Evolutionary conservation across 2,113 vertebrate species (phyloP).

Genomic region (Falcunculus frontatus): DNA sequence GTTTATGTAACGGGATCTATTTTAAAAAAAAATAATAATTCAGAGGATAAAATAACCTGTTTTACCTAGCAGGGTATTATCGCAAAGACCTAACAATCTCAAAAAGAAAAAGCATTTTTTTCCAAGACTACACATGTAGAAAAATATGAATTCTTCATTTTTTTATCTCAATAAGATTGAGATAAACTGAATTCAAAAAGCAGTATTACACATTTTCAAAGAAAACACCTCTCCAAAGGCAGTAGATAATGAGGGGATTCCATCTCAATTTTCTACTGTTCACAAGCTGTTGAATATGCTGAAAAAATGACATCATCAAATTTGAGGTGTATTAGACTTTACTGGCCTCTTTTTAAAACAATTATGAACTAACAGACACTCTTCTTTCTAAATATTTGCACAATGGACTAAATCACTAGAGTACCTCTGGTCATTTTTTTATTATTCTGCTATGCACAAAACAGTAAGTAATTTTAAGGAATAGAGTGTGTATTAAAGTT

Average conservation of each 20-base stretch:
- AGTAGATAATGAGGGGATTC: not conserved
- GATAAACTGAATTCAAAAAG: not conserved
- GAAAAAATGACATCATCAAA: not conserved
- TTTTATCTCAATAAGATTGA: not conserved
- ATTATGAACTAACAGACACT: not conserved
- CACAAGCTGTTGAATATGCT: not conserved
- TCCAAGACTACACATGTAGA: not conserved
- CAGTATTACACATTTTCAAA: not conserved
- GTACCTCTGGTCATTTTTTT: not conserved
- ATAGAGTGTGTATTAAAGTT: not conserved
- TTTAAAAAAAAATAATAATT: not conserved
- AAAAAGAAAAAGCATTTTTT: not conserved
- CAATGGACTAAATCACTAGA: not conserved
- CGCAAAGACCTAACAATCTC: not conserved
- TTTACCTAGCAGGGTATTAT: not conserved
- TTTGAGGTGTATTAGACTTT: not conserved
- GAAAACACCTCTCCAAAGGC: not conserved
- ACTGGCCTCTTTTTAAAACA: not conserved
- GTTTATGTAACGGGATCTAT: not conserved
- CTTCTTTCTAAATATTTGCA: not conserved
- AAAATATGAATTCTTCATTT: not conserved
- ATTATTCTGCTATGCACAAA: not conserved
- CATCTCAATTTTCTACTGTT: not conserved
- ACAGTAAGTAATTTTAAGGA: not conserved
- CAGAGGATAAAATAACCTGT: not conserved